phyloP scores from a whole-genome alignment of 2,113 vertebrate species.

The Aptenodytes forsteri region DNA sequence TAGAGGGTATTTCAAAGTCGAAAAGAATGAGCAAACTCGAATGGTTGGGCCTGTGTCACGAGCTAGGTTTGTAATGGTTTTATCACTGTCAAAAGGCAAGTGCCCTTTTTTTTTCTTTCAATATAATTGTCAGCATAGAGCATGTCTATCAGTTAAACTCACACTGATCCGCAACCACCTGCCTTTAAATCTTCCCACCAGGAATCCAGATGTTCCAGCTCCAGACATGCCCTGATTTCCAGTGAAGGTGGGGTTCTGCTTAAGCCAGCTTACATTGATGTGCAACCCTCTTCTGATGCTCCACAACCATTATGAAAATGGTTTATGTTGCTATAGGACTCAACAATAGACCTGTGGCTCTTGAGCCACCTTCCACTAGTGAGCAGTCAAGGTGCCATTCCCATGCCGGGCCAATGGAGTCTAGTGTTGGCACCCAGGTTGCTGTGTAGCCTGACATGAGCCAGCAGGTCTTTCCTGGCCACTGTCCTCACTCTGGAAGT shows the following conservation, averaged over 20 bases:
- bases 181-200: not conserved
- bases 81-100: not conserved
- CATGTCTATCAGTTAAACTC: not conserved
- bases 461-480: not conserved
- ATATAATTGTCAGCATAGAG: not conserved
- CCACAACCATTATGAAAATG: not conserved
- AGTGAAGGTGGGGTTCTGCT: not conserved
- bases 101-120: not conserved
- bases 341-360: not conserved
- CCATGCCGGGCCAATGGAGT: not conserved
- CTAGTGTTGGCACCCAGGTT: rapidly evolving
- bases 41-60: not conserved
- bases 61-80: not conserved
- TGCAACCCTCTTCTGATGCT: not conserved
- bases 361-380: not conserved
- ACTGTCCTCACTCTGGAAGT: not conserved
- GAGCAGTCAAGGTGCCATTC: not conserved
- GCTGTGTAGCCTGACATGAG: rapidly evolving
- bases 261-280: not conserved
- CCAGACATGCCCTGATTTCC: not conserved
- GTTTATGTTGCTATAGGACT: not conserved
- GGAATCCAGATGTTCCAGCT: not conserved
- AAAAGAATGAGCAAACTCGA: not conserved
- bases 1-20: conserved; percentile 39
- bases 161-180: not conserved